Evolutionary conservation across 35 echinoderm and acorn worm species (phyloP).

Genomic region (Apostichopus californicus): DNA sequence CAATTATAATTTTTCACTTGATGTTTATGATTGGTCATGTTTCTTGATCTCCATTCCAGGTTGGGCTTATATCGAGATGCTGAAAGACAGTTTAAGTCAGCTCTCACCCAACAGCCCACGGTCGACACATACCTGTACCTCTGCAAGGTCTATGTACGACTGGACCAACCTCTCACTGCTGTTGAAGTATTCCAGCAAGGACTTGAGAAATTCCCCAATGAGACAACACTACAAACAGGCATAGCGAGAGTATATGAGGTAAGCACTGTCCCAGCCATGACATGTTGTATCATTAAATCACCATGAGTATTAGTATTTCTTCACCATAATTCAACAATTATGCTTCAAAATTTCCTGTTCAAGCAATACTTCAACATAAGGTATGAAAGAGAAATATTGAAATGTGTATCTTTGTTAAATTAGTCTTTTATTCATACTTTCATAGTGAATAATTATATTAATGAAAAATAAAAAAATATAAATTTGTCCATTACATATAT

Average conservation of each 20-base stretch:
- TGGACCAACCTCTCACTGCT: slow-evolving; percentile 94
- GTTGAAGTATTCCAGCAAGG: slow-evolving; percentile 91
- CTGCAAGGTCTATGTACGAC: slow-evolving; percentile 91
- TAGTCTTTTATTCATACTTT: too few relatives aligned
- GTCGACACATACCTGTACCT: slow-evolving; percentile 95
- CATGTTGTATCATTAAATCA: too few relatives aligned
- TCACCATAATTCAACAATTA: too few relatives aligned
- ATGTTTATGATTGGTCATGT: background rate
- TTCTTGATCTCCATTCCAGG: slow-evolving; percentile 26
- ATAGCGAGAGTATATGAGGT: slow-evolving; percentile 99
- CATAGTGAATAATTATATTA: too few relatives aligned
- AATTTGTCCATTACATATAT: too few relatives aligned
- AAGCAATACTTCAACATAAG: too few relatives aligned
- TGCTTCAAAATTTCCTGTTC: too few relatives aligned
- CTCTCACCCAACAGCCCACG: slow-evolving; percentile 85
- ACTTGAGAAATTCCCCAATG: slow-evolving; percentile 89
- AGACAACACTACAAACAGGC: slow-evolving; percentile 89
- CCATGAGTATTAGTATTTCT: too few relatives aligned
- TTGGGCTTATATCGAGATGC: slow-evolving; percentile 94
- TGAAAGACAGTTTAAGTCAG: slow-evolving; percentile 96
- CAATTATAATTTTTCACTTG: too few relatives aligned
- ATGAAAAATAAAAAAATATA: too few relatives aligned
- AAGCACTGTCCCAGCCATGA: background rate
- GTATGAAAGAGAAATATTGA: too few relatives aligned
- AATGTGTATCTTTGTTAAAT: too few relatives aligned